Conservation (phyloP, 2,797 vertebrate species). For the Aselliscus stoliczkanus region DNA sequence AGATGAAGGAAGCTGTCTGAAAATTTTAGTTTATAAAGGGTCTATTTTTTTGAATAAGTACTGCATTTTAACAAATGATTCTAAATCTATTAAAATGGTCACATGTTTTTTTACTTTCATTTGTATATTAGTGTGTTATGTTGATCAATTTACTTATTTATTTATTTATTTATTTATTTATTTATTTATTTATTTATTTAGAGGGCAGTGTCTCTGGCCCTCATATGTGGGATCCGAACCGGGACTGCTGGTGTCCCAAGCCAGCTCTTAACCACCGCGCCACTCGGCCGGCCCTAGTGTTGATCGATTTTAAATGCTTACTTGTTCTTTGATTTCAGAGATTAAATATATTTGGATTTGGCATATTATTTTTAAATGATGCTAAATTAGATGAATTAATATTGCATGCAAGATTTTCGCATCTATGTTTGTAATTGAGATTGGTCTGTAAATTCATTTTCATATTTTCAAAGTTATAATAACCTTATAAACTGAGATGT, state of each 20-base stretch:
- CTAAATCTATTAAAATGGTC: neutral
- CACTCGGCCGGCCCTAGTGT: no score
- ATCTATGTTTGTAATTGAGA: neutral
- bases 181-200: no score
- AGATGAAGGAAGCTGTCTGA: neutral
- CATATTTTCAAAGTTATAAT: neutral
- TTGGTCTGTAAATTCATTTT: constrained; percentile 6
- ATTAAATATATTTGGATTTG: neutral
- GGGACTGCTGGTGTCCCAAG: no score
- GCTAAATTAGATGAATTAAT: neutral
- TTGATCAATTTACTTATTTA: no score
- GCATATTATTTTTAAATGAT: neutral
- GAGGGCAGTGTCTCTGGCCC: no score
- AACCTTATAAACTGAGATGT: neutral
- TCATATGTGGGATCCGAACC: no score
- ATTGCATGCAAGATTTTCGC: neutral
- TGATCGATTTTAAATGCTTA: neutral
- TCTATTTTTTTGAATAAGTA: neutral
- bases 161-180: no score
- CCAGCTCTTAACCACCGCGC: no score
- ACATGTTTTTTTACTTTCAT: constrained; percentile 1
- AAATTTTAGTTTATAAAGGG: neutral
- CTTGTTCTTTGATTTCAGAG: constrained; percentile 15
- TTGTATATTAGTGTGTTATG: neutral
- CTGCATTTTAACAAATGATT: neutral